Base-by-base conservation (phyloP, 2,888 invertebrate species). In the Antitype chi region DNA sequence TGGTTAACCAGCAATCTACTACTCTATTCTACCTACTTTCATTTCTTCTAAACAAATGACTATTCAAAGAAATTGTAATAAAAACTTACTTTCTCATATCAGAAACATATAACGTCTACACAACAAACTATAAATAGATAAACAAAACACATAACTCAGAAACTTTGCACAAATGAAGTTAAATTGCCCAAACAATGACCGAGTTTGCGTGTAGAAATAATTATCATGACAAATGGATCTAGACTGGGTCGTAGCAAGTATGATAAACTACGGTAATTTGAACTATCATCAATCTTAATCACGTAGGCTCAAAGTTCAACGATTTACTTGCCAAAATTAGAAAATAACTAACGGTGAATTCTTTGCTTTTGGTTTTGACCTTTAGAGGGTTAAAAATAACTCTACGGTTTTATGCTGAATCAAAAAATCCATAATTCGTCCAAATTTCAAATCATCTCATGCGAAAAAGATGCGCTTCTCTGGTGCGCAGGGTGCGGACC, bases 121-220 rank as follows among this genome's bases (percentile, higher is more conserved):
- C 5, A 38, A 70, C 1, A 47, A 62, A 43, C 43, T 59, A 74
- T 57, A 63, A 68, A 71, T 64, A 66, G 25, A 70, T 47, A 15
- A 69, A 59, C 15, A 60, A 23, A 66, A 17, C 15, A 32, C 5
- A 57, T 49, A 49, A 32, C 66, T 68, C 55, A 72, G 52, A 66
- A 85, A 79, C 62, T 76, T 70, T 32, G 60, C 43, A 60, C 47
- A 72, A 82, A 79, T 64, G 11, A 75, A 78, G 75, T 83, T 64
- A 86, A 90, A 86, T 86, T 85, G 75, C 62, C 74, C 74, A 64
- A 79, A 78, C 52, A 69, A 67, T 77, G 70, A 73, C 78, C 67
- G 78, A 68, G 72, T 75, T 85, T 83, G 88, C 88, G 85, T 89
- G 88, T 81, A 60, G 76, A 81, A 80, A 82, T 81, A 82, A 85